A percentile compares a stretch with the other conserved stretches of the same genome.
These are phyloP conservation scores for Oxycera nigricornis DNA, from an alignment of 2,888 invertebrate species.

Conservation along the genomic window DNA sequence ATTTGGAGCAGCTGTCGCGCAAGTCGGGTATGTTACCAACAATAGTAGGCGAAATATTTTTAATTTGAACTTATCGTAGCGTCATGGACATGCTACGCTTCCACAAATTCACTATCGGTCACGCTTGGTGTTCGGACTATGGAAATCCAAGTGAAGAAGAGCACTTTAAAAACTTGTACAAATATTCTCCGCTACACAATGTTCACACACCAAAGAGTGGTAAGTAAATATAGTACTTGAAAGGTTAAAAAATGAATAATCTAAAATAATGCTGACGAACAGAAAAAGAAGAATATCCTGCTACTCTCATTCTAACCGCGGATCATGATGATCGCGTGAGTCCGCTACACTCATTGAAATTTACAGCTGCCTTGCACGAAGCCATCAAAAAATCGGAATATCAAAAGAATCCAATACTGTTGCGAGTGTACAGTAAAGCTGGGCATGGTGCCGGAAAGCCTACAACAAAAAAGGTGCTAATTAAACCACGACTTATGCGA, in stretches of 20 bases:
- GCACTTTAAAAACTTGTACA: conserved; percentile 83
- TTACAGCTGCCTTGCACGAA: conserved; percentile 88
- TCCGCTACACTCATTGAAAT: conserved; percentile 95
- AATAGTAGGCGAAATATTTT: not conserved
- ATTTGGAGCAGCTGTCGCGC: conserved; percentile 89
- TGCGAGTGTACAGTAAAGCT: conserved; percentile 91
- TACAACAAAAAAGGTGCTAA: conserved; percentile 83
- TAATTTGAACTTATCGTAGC: conserved; percentile 63
- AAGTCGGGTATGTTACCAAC: conserved; percentile 79
- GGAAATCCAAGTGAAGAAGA: conserved; percentile 87
- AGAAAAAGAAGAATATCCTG: conserved; percentile 79
- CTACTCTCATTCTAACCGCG: conserved; percentile 90
- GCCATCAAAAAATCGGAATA: conserved; percentile 67
- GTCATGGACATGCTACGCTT: conserved; percentile 97
- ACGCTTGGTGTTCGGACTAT: conserved; percentile 96
- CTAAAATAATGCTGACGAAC: too few relatives aligned
- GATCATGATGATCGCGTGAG: conserved; percentile 99
- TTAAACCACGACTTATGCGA: not conserved
- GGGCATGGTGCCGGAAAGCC: conserved; percentile 98
- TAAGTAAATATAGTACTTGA: conserved; percentile 40
- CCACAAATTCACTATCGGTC: conserved; percentile 98
- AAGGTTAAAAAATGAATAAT: conserved; percentile 25
- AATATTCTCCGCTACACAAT: conserved; percentile 95
- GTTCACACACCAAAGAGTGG: conserved; percentile 71
- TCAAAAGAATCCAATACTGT: conserved; percentile 86